These are phyloP conservation scores for Neogale vison DNA, from an alignment of 2,113 vertebrate species.

Conservation along the genomic window DNA sequence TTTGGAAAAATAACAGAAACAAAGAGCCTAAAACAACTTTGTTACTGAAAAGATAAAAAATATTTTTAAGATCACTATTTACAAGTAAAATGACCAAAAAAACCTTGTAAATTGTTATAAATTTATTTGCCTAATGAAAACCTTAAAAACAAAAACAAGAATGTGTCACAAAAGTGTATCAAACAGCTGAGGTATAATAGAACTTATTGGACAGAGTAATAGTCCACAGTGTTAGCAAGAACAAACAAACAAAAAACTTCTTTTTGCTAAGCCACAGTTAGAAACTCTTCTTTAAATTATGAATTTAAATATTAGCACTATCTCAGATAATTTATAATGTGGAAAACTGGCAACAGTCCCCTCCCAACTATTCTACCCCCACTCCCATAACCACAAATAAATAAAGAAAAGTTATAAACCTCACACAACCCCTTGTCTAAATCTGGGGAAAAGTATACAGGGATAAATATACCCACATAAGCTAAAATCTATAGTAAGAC, in stretches of 20 bases:
- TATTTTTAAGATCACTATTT: neutral
- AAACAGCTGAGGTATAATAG: neutral
- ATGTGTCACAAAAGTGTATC: neutral
- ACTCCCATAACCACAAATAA: neutral
- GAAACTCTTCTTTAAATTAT: neutral
- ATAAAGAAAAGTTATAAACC: neutral
- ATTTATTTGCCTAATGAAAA: slow-evolving; percentile 2
- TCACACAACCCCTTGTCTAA: neutral
- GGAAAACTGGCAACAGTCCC: neutral
- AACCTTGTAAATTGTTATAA: neutral
- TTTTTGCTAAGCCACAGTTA: neutral
- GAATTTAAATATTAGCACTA: neutral
- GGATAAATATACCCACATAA: neutral
- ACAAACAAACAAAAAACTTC: slow-evolving; percentile 9
- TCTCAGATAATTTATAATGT: neutral
- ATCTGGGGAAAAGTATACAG: neutral
- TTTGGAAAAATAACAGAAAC: neutral
- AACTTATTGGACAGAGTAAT: neutral
- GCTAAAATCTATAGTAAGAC: neutral
- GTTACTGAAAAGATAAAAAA: neutral
- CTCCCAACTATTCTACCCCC: neutral
- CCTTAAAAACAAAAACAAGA: neutral
- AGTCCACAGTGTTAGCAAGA: neutral
- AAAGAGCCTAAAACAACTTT: neutral
- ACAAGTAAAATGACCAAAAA: neutral